Evolutionary conservation across 2,113 vertebrate species (phyloP), one percentile per base, ranked within the genome.

Genomic region (Neolamprologus tretocephalus): DNA sequence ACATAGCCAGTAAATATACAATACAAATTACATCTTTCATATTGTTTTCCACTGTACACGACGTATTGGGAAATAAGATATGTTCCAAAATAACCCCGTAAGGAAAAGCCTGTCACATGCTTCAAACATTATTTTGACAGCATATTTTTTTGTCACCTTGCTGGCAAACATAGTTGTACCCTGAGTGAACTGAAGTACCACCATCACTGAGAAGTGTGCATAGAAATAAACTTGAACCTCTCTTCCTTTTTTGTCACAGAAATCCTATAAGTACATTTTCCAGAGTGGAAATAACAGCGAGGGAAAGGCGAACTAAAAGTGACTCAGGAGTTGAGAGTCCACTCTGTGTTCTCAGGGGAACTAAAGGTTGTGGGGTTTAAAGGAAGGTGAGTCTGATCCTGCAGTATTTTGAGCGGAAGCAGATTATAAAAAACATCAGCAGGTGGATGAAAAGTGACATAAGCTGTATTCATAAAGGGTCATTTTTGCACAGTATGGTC

Each of bases 31-130:
- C 58, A 86, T 51, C 81, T 89, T 92, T 92, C 31, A 88, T 84
- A 87, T 87, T 8, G 1, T 85, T 87, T 75, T 91, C 57, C 68
- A 61, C 66, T 63, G 55, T 66, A 80, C 28, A n/a, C 4, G 73
- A 86, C 12, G 42, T 88, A 68, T 33, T 83, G 88, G 66, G 87
- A 92, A 90, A 92, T 91, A 86, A 93, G 82, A 89, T 81, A 61
- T 81, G 33, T 83, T 89, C 3, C 71, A 26, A 80, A 91, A 87
- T 82, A 89, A 87, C 84, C 89, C 86, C 51, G 37, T 0, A 13
- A 84, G 82, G 82, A 51, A 86, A 85, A 93, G 75, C 83, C 83
- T 82, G 81, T 90, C 90, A 66, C 33, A 85, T 71, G 78, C 82
- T 90, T 91, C 79, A 58, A 53, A 82, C 53, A 23, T 37, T 33